phyloP scores from a whole-genome alignment of 1,140 invertebrate genomes.

The Dendrolimus kikuchii region DNA sequence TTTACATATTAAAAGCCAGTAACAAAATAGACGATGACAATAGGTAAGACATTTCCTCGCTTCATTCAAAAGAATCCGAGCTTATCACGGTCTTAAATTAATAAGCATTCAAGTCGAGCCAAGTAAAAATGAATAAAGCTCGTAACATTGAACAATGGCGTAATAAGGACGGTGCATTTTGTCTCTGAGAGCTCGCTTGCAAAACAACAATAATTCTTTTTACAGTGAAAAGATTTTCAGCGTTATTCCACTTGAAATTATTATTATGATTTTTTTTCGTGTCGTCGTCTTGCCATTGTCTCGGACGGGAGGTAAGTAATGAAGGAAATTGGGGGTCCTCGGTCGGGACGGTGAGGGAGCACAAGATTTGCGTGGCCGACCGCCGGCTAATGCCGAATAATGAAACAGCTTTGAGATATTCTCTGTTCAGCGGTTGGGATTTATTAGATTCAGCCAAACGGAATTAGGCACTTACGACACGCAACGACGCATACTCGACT shows the following conservation, averaged over 20 bases:
- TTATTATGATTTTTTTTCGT: slow-evolving; percentile 62
- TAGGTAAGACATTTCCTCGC: slow-evolving; percentile 59
- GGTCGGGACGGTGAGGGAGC: slow-evolving; percentile 38
- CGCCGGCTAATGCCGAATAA: slow-evolving; percentile 60
- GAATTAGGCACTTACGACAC: slow-evolving; percentile 37
- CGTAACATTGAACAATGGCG: slow-evolving; percentile 66
- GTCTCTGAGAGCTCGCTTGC: slow-evolving; percentile 67
- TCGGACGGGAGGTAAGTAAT: slow-evolving; percentile 68
- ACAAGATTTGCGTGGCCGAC: slow-evolving; percentile 63
- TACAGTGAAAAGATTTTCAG: slow-evolving; percentile 70
- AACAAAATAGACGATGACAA: slow-evolving; percentile 61
- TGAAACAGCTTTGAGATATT: slow-evolving; percentile 63
- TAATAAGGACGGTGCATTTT: slow-evolving; percentile 70
- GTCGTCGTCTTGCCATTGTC: slow-evolving; percentile 68
- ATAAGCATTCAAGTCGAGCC: slow-evolving; percentile 71
- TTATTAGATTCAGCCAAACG: slow-evolving; percentile 58
- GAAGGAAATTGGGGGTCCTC: slow-evolving; percentile 67
- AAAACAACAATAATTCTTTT: slow-evolving; percentile 71
- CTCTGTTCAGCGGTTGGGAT: slow-evolving; percentile 42
- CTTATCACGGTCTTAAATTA: slow-evolving; percentile 71
- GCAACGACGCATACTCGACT: not conserved
- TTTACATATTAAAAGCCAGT: slow-evolving; percentile 15
- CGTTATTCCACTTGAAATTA: slow-evolving; percentile 72
- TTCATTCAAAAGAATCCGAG: slow-evolving; percentile 67
- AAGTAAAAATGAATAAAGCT: slow-evolving; percentile 71